A percentile compares a stretch with the other conserved stretches of the same genome.
Evolutionary conservation across 2,888 invertebrate genomes (phyloP).

Genomic region (Synergus japonicus): DNA sequence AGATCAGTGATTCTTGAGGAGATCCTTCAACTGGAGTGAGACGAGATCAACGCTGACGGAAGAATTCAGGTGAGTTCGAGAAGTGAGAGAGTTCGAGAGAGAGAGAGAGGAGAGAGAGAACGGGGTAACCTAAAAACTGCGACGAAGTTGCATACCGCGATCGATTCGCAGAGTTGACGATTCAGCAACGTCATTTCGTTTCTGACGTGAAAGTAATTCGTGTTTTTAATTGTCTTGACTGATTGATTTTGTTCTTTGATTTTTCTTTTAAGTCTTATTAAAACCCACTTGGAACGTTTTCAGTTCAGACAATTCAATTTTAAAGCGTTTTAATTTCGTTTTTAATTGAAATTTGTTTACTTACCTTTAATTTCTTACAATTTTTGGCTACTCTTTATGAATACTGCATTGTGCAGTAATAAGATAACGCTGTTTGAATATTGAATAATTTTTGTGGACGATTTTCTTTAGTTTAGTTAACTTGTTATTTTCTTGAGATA

Average conservation of each 20-base stretch:
- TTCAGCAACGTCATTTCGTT: constrained; percentile 38
- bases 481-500: background rate
- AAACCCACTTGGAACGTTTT: background rate
- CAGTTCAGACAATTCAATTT: background rate
- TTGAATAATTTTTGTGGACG: background rate
- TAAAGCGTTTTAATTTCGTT: no score
- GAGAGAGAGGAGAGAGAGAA: constrained; percentile 1
- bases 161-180: constrained; percentile 40
- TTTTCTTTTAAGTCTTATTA: background rate
- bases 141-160: constrained; percentile 39
- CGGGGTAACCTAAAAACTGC: constrained; percentile 42
- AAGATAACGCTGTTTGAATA: background rate
- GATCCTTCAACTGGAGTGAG: constrained; percentile 30
- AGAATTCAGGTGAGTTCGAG: constrained; percentile 39
- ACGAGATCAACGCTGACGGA: constrained; percentile 34
- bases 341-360: no score
- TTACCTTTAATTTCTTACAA: no score
- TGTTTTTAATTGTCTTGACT: background rate
- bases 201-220: constrained; percentile 5
- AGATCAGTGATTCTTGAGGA: constrained; percentile 25
- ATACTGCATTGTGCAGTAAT: background rate
- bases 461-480: background rate
- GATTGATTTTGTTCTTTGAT: background rate
- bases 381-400: background rate
- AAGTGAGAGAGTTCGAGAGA: background rate